These are phyloP conservation scores for Philereme vetulata DNA, from an alignment of 2,888 invertebrate genomes.

Conservation along the genomic window DNA sequence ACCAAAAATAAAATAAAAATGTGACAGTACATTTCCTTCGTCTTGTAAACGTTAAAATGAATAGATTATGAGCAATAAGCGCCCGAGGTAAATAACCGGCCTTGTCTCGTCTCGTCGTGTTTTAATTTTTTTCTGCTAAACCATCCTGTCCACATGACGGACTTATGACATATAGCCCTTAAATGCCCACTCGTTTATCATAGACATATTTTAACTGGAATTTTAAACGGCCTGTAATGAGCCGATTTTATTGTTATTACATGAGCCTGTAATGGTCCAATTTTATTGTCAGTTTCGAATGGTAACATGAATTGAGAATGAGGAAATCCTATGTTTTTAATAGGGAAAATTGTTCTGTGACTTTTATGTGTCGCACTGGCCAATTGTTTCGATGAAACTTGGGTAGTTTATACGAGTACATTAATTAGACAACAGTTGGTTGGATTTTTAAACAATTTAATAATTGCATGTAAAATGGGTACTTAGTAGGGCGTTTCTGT, in stretches of 20 bases:
- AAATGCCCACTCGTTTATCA: conserved; percentile 22
- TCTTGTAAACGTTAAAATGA: conserved; percentile 11
- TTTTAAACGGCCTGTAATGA: conserved; percentile 7
- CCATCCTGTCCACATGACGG: conserved; percentile 38
- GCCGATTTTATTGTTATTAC: not conserved
- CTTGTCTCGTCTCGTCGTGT: conserved; percentile 40
- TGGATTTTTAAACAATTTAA: too few relatives aligned
- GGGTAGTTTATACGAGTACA: not conserved
- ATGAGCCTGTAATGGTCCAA: not conserved
- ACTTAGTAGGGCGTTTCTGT: too few relatives aligned
- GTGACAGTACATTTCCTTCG: not conserved
- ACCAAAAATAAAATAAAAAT: conserved; percentile 6
- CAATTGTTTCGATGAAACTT: not conserved
- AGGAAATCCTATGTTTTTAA: conserved; percentile 1
- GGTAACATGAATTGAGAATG: conserved; percentile 17
- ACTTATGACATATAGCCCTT: conserved; percentile 29
- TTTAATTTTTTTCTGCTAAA: conserved; percentile 34
- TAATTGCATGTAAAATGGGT: too few relatives aligned
- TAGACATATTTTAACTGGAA: conserved; percentile 7
- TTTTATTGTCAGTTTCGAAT: conserved; percentile 7
- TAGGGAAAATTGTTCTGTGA: not conserved
- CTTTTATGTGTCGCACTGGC: not conserved
- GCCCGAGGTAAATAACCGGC: conserved; percentile 48
- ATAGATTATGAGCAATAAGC: conserved; percentile 46
- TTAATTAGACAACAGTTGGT: too few relatives aligned